Base-by-base conservation (phyloP, 2,888 invertebrate genomes). In the Thyatira batis region DNA sequence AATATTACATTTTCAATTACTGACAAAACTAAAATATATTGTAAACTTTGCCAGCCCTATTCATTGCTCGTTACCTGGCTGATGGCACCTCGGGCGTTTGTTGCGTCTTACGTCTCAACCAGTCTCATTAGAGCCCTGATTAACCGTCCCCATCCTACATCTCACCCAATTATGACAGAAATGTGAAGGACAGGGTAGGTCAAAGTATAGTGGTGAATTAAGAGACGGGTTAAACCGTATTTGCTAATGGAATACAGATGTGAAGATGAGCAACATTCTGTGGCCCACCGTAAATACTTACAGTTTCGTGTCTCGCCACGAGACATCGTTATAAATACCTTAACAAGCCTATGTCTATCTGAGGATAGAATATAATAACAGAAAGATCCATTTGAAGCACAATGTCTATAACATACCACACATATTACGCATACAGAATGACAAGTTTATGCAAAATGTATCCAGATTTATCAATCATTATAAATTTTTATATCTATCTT, bases 161-260 rank as follows among this genome's bases (percentile, higher is more conserved):
- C 69, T 68, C 70, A 71, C 69, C 76, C 74, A 76, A 78, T 81
- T 76, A 77, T 61, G 67, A 61, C 67, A 65, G 67, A 63, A 65
- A 61, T 56, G 51, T 60, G 69, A 57, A 64, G 61, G 69, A 58
- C 50, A 60, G 45, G 59, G 69, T 20, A 65, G 82, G 51, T 78
- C 87, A 71, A 50, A 23, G 20, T 67, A 71, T 53, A 65, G 62
- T 84, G 84, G 88, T 57, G 63, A 68, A 71, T 76, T 68, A 68
- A 71, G 65, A 76, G 78, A 78, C 69, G 79, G 74, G 79, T 77
- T 84, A 84, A 87, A 84, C 82, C 81, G 77, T 87, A 84, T 87
- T 89, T 87, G 85, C 87, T 89, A 89, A 90, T 89, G 86, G 87
- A 88, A 90, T 87, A 87, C 85, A 89, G 82, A 87, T 87, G 88